Evolutionary conservation across 1,140 invertebrate genomes (phyloP), one percentile per base, ranked within the genome.

Genomic region (Mactra quadrangularis): DNA sequence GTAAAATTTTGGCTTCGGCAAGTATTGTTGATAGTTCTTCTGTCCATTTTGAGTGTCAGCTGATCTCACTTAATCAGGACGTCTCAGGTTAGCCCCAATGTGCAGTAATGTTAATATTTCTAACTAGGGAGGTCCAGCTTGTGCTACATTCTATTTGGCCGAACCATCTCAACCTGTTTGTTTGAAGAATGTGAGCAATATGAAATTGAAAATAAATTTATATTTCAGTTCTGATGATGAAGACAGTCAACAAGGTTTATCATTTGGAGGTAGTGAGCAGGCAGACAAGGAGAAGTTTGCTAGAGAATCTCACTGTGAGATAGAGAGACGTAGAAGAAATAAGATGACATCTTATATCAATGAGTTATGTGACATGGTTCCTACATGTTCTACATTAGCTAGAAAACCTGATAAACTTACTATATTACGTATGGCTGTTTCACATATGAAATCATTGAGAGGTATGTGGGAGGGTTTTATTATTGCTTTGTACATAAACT

Each of bases 331-430:
- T 82, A 95, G 99, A 86, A 95, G 99, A 79, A 99, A 99, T 94
- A 99, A 99, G 96, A 99, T 99, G 99, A 99, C 99, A 79, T 97
- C 98, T 81, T 99, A 99, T 94, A 99, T 99, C 91, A 99, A 98
- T 86, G 99, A 99, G 94, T 95, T 99, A 83, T 99, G 98, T 81
- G 98, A 99, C 94, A 99, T 99, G 99, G 98, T 99, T 86, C 99
- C 99, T 88, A 99, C 99, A 85, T 99, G 98, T 94, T 98, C 96
- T 88, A 98, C 98, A 0, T 94, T 99, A 45, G 98, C 98, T 2
- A 95, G 98, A 71, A 99, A 99, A 94, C 99, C 98, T 13, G 99
- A 99, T 95, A 99, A 99, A 94, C 95, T 99, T 50, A 99, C 99
- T 82, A 99, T 99, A 91, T 95, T 99, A 50, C 95, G 99, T 87